A percentile compares a stretch with the other conserved stretches of the same genome.
phyloP scores from a whole-genome alignment of 2,113 vertebrate genomes.

The Semnornis frantzii region DNA sequence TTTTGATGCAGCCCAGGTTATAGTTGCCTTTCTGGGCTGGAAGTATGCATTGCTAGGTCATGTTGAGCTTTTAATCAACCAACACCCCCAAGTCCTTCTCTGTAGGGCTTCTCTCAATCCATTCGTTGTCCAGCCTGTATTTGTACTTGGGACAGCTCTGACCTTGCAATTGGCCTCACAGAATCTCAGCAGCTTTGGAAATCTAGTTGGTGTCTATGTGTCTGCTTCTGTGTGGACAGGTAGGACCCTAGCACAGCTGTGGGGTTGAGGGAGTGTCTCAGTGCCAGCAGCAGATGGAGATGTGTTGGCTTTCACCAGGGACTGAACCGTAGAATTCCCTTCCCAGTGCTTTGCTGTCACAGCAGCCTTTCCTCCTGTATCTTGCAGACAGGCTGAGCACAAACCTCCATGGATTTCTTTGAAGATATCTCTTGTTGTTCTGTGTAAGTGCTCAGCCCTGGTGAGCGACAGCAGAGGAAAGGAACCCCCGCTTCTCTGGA shows the following conservation, averaged over 20 bases:
- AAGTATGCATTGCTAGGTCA: not conserved
- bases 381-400: not conserved
- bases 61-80: not conserved
- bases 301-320: not conserved
- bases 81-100: no score
- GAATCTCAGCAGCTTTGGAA: not conserved
- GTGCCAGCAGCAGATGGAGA: not conserved
- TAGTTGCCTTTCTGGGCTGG: not conserved
- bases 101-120: no score
- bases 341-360: not conserved
- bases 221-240: not conserved
- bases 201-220: no score
- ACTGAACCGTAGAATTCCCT: not conserved
- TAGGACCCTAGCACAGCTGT: not conserved
- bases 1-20: not conserved
- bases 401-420: accelerated
- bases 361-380: not conserved
- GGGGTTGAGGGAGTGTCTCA: accelerated
- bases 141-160: not conserved
- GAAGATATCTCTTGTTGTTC: accelerated
- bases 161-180: not conserved
- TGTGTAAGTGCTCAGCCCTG: not conserved
- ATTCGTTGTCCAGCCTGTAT: not conserved
- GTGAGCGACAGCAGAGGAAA: not conserved
- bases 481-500: not conserved